Base-by-base conservation (phyloP, 2,113 vertebrate species). In the Grantiella picta region DNA sequence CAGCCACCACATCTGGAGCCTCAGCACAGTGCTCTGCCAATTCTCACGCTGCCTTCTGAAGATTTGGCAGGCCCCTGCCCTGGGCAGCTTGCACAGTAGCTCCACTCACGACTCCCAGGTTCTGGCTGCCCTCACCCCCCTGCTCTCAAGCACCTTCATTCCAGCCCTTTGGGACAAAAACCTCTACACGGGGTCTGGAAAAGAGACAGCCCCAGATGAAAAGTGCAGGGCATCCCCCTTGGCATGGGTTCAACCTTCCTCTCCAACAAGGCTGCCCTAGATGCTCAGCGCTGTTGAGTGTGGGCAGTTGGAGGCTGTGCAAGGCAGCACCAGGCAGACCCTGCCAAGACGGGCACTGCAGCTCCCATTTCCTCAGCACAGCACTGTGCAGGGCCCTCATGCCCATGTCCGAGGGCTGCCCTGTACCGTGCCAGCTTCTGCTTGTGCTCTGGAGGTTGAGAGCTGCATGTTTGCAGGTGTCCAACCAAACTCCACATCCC, bases 381-480 rank as follows among this genome's bases (percentile, higher is more conserved):
- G n/a, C 0, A 0, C 76, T 27, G 40, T 2, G 10, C 59, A 52
- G 45, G 49, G 47, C 40, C 38, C 65, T 42, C 78, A n/a, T 0
- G 0, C 57, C 59, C 36, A 5, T 13, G 24, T 6, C 73, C 2
- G 0, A 44, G 54, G 82, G 70, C 53, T 49, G 50, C 40, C 79
- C 85, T 45, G 75, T 50, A 24, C 47, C 88, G 85, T 8, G 0
- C 57, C 3, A 4, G 83, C 82, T 23, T 31, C 68, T 2, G 5
- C 42, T 42, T 0, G 1, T 56, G 84, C 78, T 73, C 81, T 50
- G 61, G 79, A 78, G 68, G 92, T 79, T 72, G 64, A 49, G 81
- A 57, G 87, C 94, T 81, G 82, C 47, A 5, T 52, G 88, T 69
- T 82, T 86, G 92, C 96, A 97, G 94, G 94, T 96, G 94, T 94